phyloP scores from a whole-genome alignment of 2,113 vertebrate genomes.

The Hypomesus transpacificus region DNA sequence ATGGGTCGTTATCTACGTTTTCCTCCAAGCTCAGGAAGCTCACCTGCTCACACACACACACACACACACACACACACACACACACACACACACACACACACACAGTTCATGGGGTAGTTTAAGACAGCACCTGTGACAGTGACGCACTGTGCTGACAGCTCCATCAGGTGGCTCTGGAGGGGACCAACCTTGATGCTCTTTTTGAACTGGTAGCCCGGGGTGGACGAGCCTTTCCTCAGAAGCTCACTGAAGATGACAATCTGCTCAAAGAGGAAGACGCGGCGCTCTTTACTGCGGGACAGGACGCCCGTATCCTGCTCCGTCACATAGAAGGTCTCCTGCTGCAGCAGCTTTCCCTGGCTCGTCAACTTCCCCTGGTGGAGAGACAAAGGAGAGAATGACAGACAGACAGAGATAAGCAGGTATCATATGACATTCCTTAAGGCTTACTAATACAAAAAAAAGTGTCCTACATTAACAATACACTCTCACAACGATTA shows the following conservation, averaged over 20 bases:
- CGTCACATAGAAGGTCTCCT: conserved; percentile 95
- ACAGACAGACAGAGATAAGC: conserved; percentile 13
- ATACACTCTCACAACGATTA: too few species aligned
- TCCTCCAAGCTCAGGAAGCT: conserved; percentile 89
- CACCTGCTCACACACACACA: conserved; percentile 70
- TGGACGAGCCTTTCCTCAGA: conserved; percentile 94
- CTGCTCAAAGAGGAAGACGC: conserved; percentile 97
- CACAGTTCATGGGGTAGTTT: not conserved
- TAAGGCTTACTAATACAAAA: not conserved
- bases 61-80: conserved; percentile 7
- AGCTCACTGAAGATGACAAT: conserved; percentile 99
- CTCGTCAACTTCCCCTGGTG: conserved; percentile 89
- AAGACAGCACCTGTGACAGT: not conserved
- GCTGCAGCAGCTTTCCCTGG: conserved; percentile 95
- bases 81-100: not conserved
- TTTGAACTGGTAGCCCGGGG: conserved; percentile 93
- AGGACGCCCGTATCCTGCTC: conserved; percentile 90
- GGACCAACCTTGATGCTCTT: conserved; percentile 88
- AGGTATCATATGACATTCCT: not conserved
- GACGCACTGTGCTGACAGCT: not conserved
- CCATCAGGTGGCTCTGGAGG: not conserved
- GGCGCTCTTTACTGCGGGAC: conserved; percentile 91
- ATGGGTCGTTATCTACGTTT: conserved; percentile 87
- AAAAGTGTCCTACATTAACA: too few species aligned
- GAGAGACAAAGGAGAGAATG: not conserved